phyloP scores from a whole-genome alignment of 2,797 vertebrate species.

The Kryptolebias ocellatus region DNA sequence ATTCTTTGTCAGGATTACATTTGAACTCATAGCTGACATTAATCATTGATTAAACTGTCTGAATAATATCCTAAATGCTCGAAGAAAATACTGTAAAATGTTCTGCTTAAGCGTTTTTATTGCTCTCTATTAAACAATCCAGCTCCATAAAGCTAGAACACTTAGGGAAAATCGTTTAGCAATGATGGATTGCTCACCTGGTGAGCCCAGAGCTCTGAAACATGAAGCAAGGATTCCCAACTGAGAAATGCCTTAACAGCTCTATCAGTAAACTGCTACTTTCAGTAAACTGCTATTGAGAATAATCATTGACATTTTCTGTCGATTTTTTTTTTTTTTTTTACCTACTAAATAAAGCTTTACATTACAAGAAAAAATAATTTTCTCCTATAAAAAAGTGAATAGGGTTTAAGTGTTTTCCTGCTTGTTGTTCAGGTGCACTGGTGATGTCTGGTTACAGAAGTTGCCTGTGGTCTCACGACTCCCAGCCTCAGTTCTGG shows the following conservation, averaged over 20 bases:
- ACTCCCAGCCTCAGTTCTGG: slow-evolving; percentile 95
- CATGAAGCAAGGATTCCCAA: slow-evolving; percentile 42
- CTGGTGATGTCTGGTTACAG: slow-evolving; percentile 80
- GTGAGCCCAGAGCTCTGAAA: slow-evolving; percentile 37
- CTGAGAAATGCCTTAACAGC: slow-evolving; percentile 39
- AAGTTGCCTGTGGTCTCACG: slow-evolving; percentile 88
- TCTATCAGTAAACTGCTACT: slow-evolving; percentile 31
- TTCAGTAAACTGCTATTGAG: slow-evolving; percentile 27
- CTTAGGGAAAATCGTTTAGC: slow-evolving; percentile 48
- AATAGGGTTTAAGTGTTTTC: not conserved
- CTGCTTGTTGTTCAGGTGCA: slow-evolving; percentile 58
- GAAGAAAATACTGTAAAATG: slow-evolving; percentile 37
- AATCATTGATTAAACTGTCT: slow-evolving; percentile 45
- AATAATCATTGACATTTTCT: slow-evolving; percentile 59
- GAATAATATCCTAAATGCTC: slow-evolving; percentile 22
- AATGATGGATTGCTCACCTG: slow-evolving; percentile 55
- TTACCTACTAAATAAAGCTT: slow-evolving; percentile 18
- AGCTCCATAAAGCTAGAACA: slow-evolving; percentile 17
- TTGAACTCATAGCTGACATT: slow-evolving; percentile 5
- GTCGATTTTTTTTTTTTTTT: slow-evolving; percentile 32
- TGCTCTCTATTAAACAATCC: slow-evolving; percentile 38
- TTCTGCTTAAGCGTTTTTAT: slow-evolving; percentile 33
- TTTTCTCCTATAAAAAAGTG: not conserved
- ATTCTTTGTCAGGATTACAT: not conserved
- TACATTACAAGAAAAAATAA: not conserved